phyloP scores from a whole-genome alignment of 2,888 invertebrate species.

The Drosophila tanythrix region DNA sequence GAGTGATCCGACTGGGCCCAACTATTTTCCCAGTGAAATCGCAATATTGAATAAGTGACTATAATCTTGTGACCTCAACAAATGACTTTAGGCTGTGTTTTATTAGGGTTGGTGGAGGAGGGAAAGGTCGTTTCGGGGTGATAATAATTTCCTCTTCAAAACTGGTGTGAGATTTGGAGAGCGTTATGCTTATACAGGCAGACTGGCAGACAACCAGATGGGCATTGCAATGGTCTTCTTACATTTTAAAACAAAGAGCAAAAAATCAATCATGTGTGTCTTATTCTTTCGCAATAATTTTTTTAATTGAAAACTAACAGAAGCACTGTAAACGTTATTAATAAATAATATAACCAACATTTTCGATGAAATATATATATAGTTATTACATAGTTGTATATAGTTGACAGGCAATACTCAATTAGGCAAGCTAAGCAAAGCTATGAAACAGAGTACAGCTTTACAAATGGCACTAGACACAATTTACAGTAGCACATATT shows the following conservation, averaged over 20 bases:
- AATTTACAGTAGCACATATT: background rate
- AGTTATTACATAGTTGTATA: background rate
- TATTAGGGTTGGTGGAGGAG: background rate
- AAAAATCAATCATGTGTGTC: background rate
- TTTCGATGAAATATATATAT: background rate
- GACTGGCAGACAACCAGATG: background rate
- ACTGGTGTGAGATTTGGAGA: background rate
- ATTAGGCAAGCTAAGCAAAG: background rate
- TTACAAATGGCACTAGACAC: background rate
- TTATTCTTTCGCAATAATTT: background rate
- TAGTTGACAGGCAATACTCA: background rate
- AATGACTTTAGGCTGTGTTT: background rate
- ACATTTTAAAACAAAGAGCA: background rate
- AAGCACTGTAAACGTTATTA: background rate
- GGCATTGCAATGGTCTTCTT: background rate
- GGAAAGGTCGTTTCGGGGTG: background rate
- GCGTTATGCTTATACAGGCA: background rate
- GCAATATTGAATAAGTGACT: background rate
- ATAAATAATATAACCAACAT: background rate
- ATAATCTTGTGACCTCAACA: background rate
- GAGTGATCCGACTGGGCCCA: background rate
- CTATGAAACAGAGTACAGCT: background rate
- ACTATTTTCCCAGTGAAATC: background rate
- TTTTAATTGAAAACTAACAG: background rate
- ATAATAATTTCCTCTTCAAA: background rate